Conservation (phyloP, 2,113 vertebrate genomes). For the Chionodraco myersi region DNA sequence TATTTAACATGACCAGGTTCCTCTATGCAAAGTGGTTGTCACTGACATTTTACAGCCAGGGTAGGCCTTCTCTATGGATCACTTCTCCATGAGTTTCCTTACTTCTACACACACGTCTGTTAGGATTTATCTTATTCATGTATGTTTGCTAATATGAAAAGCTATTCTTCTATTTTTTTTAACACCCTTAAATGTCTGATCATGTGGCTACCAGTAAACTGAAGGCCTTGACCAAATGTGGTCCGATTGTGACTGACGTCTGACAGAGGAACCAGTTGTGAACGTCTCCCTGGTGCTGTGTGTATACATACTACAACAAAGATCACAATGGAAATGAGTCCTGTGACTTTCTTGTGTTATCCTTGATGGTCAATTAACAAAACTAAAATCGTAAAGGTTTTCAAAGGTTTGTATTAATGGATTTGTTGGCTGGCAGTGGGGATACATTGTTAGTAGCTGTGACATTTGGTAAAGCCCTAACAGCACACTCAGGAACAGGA, state of each 20-base stretch:
- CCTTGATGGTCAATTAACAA: too few relatives aligned
- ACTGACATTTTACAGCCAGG: not conserved
- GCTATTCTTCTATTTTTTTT: not conserved
- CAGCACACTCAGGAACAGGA: not conserved
- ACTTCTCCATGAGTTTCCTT: not conserved
- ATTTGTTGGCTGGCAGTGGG: not conserved
- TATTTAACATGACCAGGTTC: slow-evolving; percentile 36
- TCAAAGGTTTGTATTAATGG: not conserved
- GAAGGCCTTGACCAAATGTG: not conserved
- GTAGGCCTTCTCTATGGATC: not conserved
- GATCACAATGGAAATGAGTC: too few relatives aligned
- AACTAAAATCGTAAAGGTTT: not conserved
- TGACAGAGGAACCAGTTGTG: not conserved
- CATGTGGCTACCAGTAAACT: not conserved
- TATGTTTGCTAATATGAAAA: slow-evolving; percentile 4
- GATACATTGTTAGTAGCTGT: not conserved
- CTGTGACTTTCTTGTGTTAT: too few relatives aligned
- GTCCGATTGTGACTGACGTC: not conserved
- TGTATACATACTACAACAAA: not conserved
- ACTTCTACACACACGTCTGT: not conserved
- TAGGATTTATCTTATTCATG: not conserved
- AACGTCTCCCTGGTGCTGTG: too few relatives aligned
- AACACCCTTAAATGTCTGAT: not conserved
- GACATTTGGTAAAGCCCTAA: not conserved
- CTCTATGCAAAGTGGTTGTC: slow-evolving; percentile 46